These are phyloP conservation scores for Harpia harpyja DNA, from an alignment of 2,797 vertebrate species.

Conservation along the genomic window DNA sequence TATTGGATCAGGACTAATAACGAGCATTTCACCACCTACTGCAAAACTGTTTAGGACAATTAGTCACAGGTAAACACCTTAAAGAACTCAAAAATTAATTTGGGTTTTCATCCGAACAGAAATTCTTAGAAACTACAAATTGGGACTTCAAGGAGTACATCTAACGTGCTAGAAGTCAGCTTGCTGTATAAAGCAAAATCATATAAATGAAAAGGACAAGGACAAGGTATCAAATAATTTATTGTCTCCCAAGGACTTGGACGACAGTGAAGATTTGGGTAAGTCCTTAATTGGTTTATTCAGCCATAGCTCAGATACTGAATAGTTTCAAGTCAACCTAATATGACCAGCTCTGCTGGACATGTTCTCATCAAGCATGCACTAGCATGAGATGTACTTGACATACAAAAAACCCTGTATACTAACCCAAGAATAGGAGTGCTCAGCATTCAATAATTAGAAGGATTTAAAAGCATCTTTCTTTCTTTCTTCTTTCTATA, in stretches of 20 bases:
- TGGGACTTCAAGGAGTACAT: neutral
- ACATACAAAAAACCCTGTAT: neutral
- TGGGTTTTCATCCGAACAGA: neutral
- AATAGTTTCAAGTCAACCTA: neutral
- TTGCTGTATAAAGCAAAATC: neutral
- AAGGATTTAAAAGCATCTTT: neutral
- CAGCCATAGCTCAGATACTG: neutral
- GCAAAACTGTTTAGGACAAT: neutral
- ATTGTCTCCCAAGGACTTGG: neutral
- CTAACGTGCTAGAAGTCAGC: neutral
- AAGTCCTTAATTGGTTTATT: constrained; percentile 11
- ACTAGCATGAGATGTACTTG: neutral
- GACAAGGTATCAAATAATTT: neutral
- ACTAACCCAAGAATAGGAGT: neutral
- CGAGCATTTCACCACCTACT: neutral
- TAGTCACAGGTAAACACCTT: neutral
- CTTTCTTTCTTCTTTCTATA: neutral
- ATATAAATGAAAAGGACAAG: neutral
- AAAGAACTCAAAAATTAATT: neutral
- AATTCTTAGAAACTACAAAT: neutral
- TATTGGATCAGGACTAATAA: neutral
- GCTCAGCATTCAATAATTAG: neutral
- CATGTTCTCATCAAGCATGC: neutral
- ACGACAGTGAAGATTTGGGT: neutral
- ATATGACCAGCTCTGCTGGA: neutral